Percentiles rank a stretch among this genome's conserved stretches.
These are phyloP conservation scores for Periphyllus acericola DNA, from an alignment of 2,888 invertebrate species.

Conservation along the genomic window DNA sequence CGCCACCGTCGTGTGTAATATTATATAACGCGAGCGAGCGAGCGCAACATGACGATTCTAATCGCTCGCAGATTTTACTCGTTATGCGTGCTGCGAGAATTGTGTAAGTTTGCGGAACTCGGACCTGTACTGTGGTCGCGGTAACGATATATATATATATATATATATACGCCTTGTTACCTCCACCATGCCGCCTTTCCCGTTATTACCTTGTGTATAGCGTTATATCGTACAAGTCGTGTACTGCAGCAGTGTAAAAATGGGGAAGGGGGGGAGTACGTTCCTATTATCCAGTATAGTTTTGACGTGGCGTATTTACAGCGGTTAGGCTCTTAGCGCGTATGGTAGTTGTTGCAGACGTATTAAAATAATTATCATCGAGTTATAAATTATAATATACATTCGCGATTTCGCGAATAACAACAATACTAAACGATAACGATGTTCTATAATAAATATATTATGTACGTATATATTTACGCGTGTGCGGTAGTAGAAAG, in stretches of 20 bases:
- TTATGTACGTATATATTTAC: neutral
- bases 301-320: neutral
- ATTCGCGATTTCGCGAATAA: neutral
- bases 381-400: neutral
- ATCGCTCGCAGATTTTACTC: constrained; percentile 12
- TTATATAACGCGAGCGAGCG: neutral
- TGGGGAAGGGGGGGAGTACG: too few relatives aligned
- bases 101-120: constrained; percentile 43
- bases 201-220: neutral
- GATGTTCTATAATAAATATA: neutral
- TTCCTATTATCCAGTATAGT: neutral
- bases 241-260: neutral
- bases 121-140: neutral
- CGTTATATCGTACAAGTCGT: neutral
- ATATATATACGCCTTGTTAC: neutral
- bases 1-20: neutral
- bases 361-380: neutral
- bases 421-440: neutral
- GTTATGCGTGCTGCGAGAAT: constrained; percentile 4
- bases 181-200: neutral
- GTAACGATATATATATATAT: neutral
- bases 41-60: neutral
- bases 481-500: neutral
- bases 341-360: neutral
- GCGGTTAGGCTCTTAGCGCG: too few relatives aligned